Conservation (phyloP, 2,113 vertebrate genomes). For the Saguinus midas region DNA sequence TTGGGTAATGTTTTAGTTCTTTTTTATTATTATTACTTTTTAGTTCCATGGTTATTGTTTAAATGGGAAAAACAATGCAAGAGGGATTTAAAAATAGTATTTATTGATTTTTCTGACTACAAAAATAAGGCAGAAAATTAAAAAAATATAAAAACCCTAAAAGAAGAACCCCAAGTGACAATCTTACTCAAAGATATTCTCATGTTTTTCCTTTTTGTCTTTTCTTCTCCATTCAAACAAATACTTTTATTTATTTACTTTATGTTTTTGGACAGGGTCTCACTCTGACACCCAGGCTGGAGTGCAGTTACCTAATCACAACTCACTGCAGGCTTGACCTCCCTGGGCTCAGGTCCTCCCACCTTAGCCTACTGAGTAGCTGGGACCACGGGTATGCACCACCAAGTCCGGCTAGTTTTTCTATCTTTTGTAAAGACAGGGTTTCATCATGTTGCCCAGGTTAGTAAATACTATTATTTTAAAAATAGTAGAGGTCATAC, state of each 20-base stretch:
- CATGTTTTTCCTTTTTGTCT: not conserved
- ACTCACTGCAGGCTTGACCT: no score
- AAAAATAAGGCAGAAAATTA: conserved; percentile 5
- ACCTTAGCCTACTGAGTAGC: no score
- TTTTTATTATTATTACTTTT: not conserved
- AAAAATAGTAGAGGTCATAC: not conserved
- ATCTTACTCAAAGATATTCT: not conserved
- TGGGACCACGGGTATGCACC: no score
- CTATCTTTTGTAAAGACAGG: no score
- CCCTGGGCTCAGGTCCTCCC: no score
- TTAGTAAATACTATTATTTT: no score
- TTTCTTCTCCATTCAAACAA: not conserved
- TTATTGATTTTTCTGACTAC: conserved; percentile 12
- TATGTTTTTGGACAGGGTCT: no score
- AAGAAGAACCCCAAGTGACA: conserved; percentile 22
- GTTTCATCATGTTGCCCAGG: no score
- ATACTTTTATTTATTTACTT: not conserved
- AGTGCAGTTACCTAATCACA: no score
- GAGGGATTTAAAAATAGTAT: not conserved
- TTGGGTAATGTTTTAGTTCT: not conserved
- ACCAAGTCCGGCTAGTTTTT: no score
- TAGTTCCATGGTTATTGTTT: conserved; percentile 45
- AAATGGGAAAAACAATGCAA: conserved; percentile 22
- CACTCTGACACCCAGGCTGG: no score
- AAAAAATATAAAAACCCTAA: not conserved